phyloP scores from a whole-genome alignment of 2,797 vertebrate genomes.

The Siniperca obscura region DNA sequence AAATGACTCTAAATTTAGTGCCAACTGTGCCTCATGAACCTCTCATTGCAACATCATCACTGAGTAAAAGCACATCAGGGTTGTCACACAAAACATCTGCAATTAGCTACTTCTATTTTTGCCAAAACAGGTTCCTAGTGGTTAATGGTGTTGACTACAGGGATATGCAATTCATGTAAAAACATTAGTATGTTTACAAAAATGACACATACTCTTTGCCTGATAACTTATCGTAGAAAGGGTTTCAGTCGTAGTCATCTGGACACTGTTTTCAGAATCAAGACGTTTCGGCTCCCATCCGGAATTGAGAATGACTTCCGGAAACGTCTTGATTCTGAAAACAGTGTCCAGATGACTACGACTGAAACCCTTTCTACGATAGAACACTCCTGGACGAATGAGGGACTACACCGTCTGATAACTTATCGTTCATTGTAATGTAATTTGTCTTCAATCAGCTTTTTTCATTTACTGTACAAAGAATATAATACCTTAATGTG shows the following conservation, averaged over 20 bases:
- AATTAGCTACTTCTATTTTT: slow-evolving; percentile 31
- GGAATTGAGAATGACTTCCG: no score
- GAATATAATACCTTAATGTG: not conserved
- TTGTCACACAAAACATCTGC: slow-evolving; percentile 28
- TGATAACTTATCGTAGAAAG: not conserved
- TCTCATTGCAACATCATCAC: slow-evolving; percentile 6
- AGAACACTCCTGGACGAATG: no score
- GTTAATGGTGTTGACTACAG: slow-evolving; percentile 26
- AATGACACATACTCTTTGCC: not conserved
- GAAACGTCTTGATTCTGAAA: no score
- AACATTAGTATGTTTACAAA: not conserved
- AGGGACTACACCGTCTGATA: no score
- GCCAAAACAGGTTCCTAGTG: slow-evolving; percentile 14
- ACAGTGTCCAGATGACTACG: no score
- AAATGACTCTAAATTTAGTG: slow-evolving; percentile 27
- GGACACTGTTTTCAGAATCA: no score
- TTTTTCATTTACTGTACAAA: not conserved
- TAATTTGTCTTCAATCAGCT: not conserved
- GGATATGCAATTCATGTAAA: slow-evolving; percentile 3
- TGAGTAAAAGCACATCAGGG: slow-evolving; percentile 19
- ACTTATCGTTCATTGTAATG: not conserved
- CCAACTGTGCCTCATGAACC: slow-evolving; percentile 15
- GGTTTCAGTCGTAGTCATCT: no score
- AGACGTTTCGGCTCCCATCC: no score
- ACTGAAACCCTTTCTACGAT: no score